A percentile compares a stretch with the other conserved stretches of the same genome.
Conservation (phyloP, 1,140 invertebrate species). For the Cherax quadricarinatus region DNA sequence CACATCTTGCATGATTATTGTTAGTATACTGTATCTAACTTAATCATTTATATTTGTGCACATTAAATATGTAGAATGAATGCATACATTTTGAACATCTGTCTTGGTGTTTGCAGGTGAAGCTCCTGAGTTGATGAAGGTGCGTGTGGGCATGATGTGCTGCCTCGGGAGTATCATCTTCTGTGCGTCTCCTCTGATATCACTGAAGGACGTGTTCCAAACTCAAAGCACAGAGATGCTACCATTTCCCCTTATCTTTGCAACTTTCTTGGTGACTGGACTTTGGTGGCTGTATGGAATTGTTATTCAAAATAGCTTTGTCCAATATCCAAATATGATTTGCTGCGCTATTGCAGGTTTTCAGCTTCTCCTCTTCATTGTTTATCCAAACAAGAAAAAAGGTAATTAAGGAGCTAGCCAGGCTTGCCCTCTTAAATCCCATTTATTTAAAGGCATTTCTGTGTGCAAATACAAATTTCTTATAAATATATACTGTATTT, state of each 20-base stretch:
- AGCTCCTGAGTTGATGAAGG: constrained; percentile 4
- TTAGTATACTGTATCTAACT: too few species aligned
- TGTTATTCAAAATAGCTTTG: constrained; percentile 52
- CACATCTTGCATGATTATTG: too few species aligned
- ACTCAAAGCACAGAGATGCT: constrained; percentile 41
- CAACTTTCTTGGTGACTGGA: constrained; percentile 46
- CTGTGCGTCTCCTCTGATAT: constrained; percentile 57
- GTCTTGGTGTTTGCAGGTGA: not conserved
- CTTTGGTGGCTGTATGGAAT: constrained; percentile 63
- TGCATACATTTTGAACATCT: too few species aligned
- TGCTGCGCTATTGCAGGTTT: constrained; percentile 39
- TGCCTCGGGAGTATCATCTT: constrained; percentile 51
- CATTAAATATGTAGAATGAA: too few species aligned
- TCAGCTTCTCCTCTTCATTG: constrained; percentile 57
- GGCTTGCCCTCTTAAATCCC: not conserved
- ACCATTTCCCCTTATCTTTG: constrained; percentile 48
- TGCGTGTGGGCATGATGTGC: constrained; percentile 39
- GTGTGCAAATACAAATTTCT: too few species aligned
- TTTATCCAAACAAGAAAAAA: constrained; percentile 57
- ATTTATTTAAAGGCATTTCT: too few species aligned
- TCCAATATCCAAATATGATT: constrained; percentile 62
- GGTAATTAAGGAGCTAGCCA: constrained; percentile 16
- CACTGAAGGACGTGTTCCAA: constrained; percentile 47
- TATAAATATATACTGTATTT: too few species aligned
- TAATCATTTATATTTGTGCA: too few species aligned